Evolutionary conservation across 2,113 vertebrate species (phyloP).

Genomic region (Rhinolophus ferrumequinum): DNA sequence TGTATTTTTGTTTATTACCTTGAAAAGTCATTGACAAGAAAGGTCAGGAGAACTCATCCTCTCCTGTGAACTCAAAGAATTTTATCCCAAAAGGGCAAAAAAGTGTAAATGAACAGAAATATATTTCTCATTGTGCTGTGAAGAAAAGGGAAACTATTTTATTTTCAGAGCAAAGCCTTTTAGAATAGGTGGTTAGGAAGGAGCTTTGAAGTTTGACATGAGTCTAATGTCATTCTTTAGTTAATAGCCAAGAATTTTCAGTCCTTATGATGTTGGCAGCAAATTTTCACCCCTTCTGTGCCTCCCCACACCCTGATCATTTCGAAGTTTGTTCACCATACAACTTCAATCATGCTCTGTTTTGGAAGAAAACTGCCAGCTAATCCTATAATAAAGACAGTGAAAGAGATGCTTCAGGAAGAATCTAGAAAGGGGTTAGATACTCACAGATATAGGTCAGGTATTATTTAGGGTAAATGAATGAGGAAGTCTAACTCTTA

Average conservation of each 20-base stretch:
- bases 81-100: constrained; percentile 19
- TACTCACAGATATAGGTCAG: background rate
- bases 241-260: constrained; percentile 73
- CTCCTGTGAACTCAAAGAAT: constrained; percentile 47
- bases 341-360: constrained; percentile 6
- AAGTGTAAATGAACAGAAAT: constrained; percentile 58
- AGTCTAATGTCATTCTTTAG: constrained; percentile 75
- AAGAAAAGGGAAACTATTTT: constrained; percentile 68
- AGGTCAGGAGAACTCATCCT: constrained; percentile 58
- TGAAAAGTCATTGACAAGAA: constrained; percentile 72
- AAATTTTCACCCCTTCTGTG: constrained; percentile 10
- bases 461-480: background rate
- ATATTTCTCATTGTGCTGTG: constrained; percentile 55
- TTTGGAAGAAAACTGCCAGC: constrained; percentile 49
- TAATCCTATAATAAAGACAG: constrained; percentile 44
- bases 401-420: constrained; percentile 25
- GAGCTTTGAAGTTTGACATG: constrained; percentile 76
- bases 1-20: constrained; percentile 81
- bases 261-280: constrained; percentile 66
- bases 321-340: constrained; percentile 47
- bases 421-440: constrained; percentile 3
- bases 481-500: background rate
- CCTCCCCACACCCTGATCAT: constrained; percentile 12
- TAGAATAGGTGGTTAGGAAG: constrained; percentile 64
- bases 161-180: constrained; percentile 68